A percentile compares a stretch with the other conserved stretches of the same genome.
These are phyloP conservation scores for Sarcophaga bullata DNA, from an alignment of 1,140 invertebrate genomes.

Conservation along the genomic window DNA sequence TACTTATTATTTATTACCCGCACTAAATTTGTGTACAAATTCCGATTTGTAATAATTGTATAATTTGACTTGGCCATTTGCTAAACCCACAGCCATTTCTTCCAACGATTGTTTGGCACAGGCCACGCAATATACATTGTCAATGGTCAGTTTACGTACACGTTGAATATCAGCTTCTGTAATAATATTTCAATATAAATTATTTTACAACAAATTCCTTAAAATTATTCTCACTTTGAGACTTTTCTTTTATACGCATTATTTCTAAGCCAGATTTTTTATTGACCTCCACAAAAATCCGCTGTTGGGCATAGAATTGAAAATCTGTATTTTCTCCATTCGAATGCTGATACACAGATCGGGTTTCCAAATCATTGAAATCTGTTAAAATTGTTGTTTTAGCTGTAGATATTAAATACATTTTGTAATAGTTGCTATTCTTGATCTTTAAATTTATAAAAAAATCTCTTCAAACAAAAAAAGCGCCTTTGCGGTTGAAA, in stretches of 20 bases:
- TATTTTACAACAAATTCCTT: conserved; percentile 17
- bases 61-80: conserved; percentile 55
- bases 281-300: conserved; percentile 60
- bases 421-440: conserved; percentile 34
- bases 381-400: conserved; percentile 59
- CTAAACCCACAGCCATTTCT: conserved; percentile 59
- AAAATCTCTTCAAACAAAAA: neutral
- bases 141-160: conserved; percentile 59
- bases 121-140: conserved; percentile 58
- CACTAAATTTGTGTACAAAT: conserved; percentile 54
- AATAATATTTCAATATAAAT: neutral
- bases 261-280: conserved; percentile 58
- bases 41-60: conserved; percentile 57
- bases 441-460: neutral
- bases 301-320: conserved; percentile 56
- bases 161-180: conserved; percentile 56
- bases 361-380: conserved; percentile 60
- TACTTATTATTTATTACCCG: conserved; percentile 39
- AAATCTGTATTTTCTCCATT: conserved; percentile 58
- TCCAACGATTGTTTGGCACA: conserved; percentile 54
- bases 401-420: conserved; percentile 60
- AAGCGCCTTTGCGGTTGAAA: neutral
- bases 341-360: conserved; percentile 54
- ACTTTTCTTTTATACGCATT: conserved; percentile 55
- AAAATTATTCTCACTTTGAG: conserved; percentile 17